These are phyloP conservation scores for Actinia equina DNA, from an alignment of 64 coral and sea anemone species.

Conservation along the genomic window DNA sequence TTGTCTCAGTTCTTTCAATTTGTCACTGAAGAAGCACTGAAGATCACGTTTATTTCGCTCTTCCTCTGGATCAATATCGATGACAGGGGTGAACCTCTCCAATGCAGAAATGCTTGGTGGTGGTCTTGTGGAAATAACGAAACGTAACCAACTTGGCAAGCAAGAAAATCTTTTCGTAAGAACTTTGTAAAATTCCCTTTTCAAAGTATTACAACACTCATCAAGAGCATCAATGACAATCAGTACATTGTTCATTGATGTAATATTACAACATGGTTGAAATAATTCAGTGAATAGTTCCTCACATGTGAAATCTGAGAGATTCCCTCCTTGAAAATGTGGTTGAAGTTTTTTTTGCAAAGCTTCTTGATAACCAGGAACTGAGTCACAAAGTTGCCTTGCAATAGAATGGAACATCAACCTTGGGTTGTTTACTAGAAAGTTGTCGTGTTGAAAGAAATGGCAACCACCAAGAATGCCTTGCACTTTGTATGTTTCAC, in stretches of 20 bases:
- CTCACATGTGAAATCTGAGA: neutral
- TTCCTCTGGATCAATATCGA: neutral
- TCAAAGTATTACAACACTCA: neutral
- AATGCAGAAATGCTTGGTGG: too few species aligned
- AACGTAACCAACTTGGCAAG: neutral
- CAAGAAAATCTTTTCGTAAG: neutral
- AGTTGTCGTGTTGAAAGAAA: conserved; percentile 58
- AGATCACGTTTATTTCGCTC: neutral
- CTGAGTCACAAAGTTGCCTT: conserved; percentile 10
- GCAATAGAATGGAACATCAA: conserved; percentile 60
- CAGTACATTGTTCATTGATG: neutral
- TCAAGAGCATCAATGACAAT: neutral
- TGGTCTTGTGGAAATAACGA: neutral
- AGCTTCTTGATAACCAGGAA: conserved; percentile 32
- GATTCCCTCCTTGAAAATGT: neutral
- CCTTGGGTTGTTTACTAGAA: conserved; percentile 34
- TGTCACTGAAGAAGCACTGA: neutral
- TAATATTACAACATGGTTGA: neutral
- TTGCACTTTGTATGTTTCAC: conserved; percentile 20
- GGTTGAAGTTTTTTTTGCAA: conserved; percentile 34
- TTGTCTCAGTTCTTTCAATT: neutral
- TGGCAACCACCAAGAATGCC: conserved; percentile 45
- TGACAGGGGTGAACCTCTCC: too few species aligned
- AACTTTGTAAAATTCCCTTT: neutral
- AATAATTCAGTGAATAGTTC: conserved; percentile 1